phyloP scores from a whole-genome alignment of 2,888 invertebrate species.

The Yponomeuta evonymella region DNA sequence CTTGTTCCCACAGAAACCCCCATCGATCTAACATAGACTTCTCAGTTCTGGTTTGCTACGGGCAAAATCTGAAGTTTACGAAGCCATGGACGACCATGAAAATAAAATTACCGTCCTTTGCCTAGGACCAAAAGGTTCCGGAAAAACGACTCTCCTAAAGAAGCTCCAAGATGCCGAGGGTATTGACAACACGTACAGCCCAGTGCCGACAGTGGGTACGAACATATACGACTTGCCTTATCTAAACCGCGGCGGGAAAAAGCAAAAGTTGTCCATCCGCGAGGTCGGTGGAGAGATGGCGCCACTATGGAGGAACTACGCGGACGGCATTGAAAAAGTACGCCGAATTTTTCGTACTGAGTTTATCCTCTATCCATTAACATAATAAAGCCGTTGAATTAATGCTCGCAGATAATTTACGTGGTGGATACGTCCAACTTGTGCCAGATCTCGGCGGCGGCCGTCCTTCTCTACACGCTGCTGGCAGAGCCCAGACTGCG shows the following conservation, averaged over 20 bases:
- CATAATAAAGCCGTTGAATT: background rate
- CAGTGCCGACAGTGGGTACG: slow-evolving; percentile 87
- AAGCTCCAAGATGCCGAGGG: slow-evolving; percentile 81
- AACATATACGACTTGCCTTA: slow-evolving; percentile 82
- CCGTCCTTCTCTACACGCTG: slow-evolving; percentile 86
- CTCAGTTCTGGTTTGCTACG: background rate
- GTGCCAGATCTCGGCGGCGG: slow-evolving; percentile 90
- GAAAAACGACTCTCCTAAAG: slow-evolving; percentile 87
- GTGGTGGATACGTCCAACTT: slow-evolving; percentile 90
- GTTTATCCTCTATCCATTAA: background rate
- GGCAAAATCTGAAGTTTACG: background rate
- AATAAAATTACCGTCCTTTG: slow-evolving; percentile 75
- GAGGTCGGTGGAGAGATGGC: slow-evolving; percentile 91
- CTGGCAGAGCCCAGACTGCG: slow-evolving; percentile 83
- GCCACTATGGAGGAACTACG: slow-evolving; percentile 87
- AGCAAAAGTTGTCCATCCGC: slow-evolving; percentile 75
- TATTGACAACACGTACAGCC: slow-evolving; percentile 85
- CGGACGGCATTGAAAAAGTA: slow-evolving; percentile 77
- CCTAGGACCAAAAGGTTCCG: slow-evolving; percentile 86
- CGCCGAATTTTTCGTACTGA: background rate
- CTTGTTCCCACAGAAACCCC: background rate
- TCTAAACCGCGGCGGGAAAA: slow-evolving; percentile 64
- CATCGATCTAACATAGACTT: background rate
- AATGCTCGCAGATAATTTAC: slow-evolving; percentile 78
- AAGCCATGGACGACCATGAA: slow-evolving; percentile 57